Base-by-base conservation (phyloP, 2,113 vertebrate species). In the Pipa parva region DNA sequence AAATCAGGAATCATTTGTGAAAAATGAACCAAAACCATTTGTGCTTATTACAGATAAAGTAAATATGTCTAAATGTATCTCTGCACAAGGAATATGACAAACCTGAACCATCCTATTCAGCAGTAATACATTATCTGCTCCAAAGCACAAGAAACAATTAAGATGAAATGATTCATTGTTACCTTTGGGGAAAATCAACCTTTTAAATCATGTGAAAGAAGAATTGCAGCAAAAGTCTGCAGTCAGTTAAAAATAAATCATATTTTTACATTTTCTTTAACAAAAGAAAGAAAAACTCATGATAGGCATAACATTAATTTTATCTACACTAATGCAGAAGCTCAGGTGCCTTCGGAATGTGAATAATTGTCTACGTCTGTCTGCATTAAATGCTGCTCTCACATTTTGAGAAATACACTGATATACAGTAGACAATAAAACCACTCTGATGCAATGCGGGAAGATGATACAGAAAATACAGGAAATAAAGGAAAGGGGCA, bases 111-210 rank as follows among this genome's bases (percentile, higher is more conserved):
- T 68, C 37, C 52, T 70, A 61, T 70, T 70, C 66, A 70, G 66
- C 66, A 70, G 66, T 70, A 70, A 70, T 70, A 70, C 58, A 70
- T 70, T 70, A 70, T 61, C 56, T 61, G 48, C 58, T 70, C 57
- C 66, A 61, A 26, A 27, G 66, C 57, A 54, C 66, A 70, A 70
- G 58, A 61, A 70, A 49, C 66, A 70, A 70, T 61, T 70, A 70
- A 61, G 57, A 70, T 70, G 31, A 70, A 61, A 25, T 70, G 66
- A 70, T 70, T 70, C 57, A 70, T 61, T 61, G 66, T 61, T 70
- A 70, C 66, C 57, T 70, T 61, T 48, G 61, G 66, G 57, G 66
- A 70, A 61, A 70, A 61, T 70, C 66, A 54, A 61, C 57, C 59
- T 61, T 61, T 70, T 52, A 52, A 54, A 61, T 31, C 4, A 26